Percentiles rank a stretch among this genome's conserved stretches.
These are phyloP conservation scores for Hemiprocne comata DNA, from an alignment of 2,113 vertebrate genomes.

Conservation along the genomic window DNA sequence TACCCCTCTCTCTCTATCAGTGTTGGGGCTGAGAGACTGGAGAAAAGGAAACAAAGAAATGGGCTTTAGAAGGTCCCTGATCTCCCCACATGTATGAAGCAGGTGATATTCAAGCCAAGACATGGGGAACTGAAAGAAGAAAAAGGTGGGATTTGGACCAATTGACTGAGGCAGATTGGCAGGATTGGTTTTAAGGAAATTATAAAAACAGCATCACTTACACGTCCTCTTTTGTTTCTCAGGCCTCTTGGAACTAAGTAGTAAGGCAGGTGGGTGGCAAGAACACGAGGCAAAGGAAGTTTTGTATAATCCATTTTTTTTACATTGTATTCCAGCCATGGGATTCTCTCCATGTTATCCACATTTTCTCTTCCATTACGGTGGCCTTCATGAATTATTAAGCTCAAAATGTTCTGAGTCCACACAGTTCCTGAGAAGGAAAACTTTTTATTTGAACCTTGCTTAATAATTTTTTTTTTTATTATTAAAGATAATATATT, in stretches of 20 bases:
- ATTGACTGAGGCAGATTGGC: background rate
- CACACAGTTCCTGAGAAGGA: constrained; percentile 67
- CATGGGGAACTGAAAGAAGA: background rate
- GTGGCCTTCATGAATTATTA: constrained; percentile 64
- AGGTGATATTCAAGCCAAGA: background rate
- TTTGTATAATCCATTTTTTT: fast-evolving
- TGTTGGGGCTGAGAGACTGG: background rate
- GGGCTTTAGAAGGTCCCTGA: background rate
- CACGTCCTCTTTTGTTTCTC: constrained; percentile 47
- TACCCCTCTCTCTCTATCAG: background rate
- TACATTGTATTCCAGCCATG: constrained; percentile 19
- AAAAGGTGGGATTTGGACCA: background rate
- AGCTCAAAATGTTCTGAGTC: constrained; percentile 66
- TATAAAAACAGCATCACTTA: background rate
- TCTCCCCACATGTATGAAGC: fast-evolving
- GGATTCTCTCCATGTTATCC: background rate
- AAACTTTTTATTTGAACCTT: background rate
- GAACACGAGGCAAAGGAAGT: constrained; percentile 39
- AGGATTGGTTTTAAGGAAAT: background rate
- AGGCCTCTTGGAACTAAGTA: constrained; percentile 62
- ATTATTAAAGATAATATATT: background rate
- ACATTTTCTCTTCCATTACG: constrained; percentile 21
- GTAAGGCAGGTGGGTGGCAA: constrained; percentile 61
- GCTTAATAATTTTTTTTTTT: background rate
- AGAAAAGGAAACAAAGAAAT: background rate